Percentiles rank a stretch among this genome's conserved stretches.
Evolutionary conservation across 2,888 invertebrate species (phyloP).

Genomic region (Epinotia nisella): DNA sequence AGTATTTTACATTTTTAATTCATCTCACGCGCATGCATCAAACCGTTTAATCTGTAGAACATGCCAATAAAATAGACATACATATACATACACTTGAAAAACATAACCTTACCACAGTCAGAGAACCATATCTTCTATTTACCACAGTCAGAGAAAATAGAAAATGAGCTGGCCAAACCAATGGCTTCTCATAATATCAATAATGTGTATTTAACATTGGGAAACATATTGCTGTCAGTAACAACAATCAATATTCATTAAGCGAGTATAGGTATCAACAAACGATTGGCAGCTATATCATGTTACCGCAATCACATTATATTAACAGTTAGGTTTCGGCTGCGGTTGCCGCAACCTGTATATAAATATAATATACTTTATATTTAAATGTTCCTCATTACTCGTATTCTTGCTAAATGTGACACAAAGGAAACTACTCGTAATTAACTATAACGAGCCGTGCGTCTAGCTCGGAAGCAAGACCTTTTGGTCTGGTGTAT

Average conservation of each 20-base stretch:
- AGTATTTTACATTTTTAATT: too few relatives aligned
- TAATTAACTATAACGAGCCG: neutral
- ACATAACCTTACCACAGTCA: too few relatives aligned
- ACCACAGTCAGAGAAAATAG: neutral
- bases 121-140: too few relatives aligned
- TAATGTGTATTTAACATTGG: neutral
- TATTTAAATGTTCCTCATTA: neutral
- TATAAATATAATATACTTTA: neutral
- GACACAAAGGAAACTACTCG: neutral
- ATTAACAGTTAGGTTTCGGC: constrained; percentile 25
- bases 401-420: neutral
- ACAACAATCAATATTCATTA: constrained; percentile 18
- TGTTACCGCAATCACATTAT: constrained; percentile 34
- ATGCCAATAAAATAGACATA: too few relatives aligned
- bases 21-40: too few relatives aligned
- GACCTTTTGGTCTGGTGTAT: neutral
- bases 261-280: constrained; percentile 7
- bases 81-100: too few relatives aligned
- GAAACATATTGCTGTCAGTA: neutral
- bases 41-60: too few relatives aligned
- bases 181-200: neutral
- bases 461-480: neutral
- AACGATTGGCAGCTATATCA: constrained; percentile 20
- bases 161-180: neutral
- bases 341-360: constrained; percentile 20